Conservation (phyloP, 2,797 vertebrate genomes). For the Hippoglossus hippoglossus region DNA sequence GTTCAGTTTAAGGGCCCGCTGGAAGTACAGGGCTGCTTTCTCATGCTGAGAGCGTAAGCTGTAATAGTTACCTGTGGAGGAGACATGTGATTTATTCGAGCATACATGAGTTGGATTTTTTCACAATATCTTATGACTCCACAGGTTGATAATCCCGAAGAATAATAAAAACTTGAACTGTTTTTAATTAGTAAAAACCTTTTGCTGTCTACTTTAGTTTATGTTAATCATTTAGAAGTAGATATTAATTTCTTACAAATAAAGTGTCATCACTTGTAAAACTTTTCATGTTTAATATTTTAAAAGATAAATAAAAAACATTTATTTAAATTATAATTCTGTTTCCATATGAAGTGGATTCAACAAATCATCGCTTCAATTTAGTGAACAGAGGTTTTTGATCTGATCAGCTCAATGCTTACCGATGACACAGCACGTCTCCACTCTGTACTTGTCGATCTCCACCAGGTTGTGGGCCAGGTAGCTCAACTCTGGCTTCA, state of each 20-base stretch:
- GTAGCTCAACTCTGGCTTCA: slow-evolving; percentile 98
- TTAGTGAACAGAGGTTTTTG: neutral
- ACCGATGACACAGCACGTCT: slow-evolving; percentile 99
- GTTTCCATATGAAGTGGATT: neutral
- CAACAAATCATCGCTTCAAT: neutral
- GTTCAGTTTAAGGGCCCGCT: slow-evolving; percentile 97
- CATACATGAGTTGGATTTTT: neutral
- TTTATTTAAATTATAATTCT: no score
- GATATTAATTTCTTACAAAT: neutral
- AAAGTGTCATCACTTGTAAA: neutral
- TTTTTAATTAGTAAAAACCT: no score
- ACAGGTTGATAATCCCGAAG: neutral
- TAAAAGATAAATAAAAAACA: neutral
- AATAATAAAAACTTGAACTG: neutral
- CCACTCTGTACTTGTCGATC: slow-evolving; percentile 99
- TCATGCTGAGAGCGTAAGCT: slow-evolving; percentile 98
- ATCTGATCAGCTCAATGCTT: slow-evolving; percentile 13
- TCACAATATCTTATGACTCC: neutral
- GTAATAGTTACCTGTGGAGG: slow-evolving; percentile 94
- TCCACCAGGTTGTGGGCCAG: slow-evolving; percentile 98
- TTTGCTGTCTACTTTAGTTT: no score
- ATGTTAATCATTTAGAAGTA: neutral
- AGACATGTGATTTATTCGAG: slow-evolving; percentile 4
- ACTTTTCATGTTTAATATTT: neutral
- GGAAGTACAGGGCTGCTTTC: slow-evolving; percentile 98